Base-by-base conservation (phyloP, 2,797 vertebrate species). In the Acanthurus leucopareius region DNA sequence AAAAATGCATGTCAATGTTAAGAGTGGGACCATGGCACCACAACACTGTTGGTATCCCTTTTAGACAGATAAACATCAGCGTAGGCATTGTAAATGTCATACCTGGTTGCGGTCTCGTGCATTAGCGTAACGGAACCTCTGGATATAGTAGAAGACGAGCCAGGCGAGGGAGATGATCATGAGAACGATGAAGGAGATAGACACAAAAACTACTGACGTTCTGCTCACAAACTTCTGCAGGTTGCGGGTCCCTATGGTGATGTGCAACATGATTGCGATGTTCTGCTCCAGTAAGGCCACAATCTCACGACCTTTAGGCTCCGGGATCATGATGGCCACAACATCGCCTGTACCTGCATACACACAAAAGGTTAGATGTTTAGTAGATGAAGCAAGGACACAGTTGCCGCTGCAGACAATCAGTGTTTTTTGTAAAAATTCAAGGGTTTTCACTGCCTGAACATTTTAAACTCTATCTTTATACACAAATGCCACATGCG, bases 81-180 rank as follows among this genome's bases (percentile, higher is more conserved):
- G 1, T 42, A 2, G 11, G 9, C 40, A 42, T 35, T 42, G 63
- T 47, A 47, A 19, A 53, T 52, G 58, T 48, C 77, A 82, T 95
- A 99, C 98, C 97, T 99, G 98, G 92, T 97, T 99, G 72, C 97
- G 96, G 91, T 99, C 98, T 57, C 97, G 95, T 69, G 97, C 97
- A 48, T 98, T 99, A n/a, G 98, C 98, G 16, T 99, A 99, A 87
- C 98, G 97, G 90, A 99, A 99, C 65, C 98, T 95, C 94, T 99
- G 98, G 94, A 99, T 99, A 83, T 99, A 99, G 92, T 99, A 99
- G 94, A 99, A 99, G 93, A 99, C 97, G 49, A 99, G 96, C 98
- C 98, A 99, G 0, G 98, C 98, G 69, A 99, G 95, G 0, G 98
- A 99, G 93, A 99, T 99, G 94, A 98, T 99, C 98, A 99, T 99